phyloP scores from a whole-genome alignment of 2,888 invertebrate genomes.

The Ophion slaviceki region DNA sequence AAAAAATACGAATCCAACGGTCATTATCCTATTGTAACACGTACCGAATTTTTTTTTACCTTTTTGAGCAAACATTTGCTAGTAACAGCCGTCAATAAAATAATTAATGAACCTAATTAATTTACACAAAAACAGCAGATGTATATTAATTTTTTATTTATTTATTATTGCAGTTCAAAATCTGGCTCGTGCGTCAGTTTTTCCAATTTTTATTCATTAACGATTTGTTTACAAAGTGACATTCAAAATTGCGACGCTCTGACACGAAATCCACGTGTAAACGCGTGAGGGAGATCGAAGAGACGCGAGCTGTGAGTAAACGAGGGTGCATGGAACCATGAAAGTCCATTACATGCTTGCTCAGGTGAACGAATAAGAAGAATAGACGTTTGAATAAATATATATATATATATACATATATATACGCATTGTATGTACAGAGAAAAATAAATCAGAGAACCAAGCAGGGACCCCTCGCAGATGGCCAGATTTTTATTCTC shows the following conservation, averaged over 20 bases:
- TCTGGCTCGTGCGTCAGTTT: background rate
- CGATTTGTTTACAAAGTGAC: background rate
- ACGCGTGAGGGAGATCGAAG: constrained; percentile 26
- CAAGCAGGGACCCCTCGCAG: constrained; percentile 1
- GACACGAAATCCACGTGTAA: constrained; percentile 7
- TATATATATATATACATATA: background rate
- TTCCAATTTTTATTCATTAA: background rate
- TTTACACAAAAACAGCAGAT: no score
- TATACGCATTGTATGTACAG: background rate
- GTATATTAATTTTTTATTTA: no score
- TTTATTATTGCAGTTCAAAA: no score
- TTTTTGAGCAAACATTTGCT: no score
- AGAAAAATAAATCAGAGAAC: constrained; percentile 25
- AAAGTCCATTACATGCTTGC: constrained; percentile 24
- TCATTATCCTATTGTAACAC: no score
- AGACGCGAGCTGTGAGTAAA: constrained; percentile 26
- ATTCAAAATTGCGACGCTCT: background rate
- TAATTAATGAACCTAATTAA: no score
- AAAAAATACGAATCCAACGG: no score
- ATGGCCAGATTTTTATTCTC: constrained; percentile 39
- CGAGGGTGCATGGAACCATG: constrained; percentile 21
- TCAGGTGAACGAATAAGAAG: constrained; percentile 24
- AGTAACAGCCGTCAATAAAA: no score
- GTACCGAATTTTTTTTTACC: no score
- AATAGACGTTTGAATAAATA: background rate